Conservation (phyloP, 1,140 invertebrate genomes). For the Amyelois transitella region DNA sequence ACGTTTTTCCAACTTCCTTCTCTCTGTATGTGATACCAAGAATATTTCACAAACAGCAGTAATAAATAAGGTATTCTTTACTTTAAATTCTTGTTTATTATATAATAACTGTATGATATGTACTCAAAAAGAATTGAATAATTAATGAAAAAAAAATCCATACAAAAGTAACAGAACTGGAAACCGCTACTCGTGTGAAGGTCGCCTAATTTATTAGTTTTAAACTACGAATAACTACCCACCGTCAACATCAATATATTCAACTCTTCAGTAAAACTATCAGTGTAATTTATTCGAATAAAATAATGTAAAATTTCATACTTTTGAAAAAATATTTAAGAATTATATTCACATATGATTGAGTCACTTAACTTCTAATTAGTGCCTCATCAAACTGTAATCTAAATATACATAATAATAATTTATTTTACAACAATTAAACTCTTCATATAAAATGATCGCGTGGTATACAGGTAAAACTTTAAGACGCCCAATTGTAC, state of each 20-base stretch:
- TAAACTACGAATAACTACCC: conserved; percentile 19
- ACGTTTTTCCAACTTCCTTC: no score
- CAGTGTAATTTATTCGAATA: conserved; percentile 5
- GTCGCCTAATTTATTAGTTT: conserved; percentile 17
- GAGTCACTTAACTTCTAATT: conserved; percentile 13
- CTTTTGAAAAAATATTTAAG: conserved; percentile 10
- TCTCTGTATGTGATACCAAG: no score
- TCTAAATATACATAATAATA: conserved; percentile 8
- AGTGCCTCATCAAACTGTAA: conserved; percentile 14
- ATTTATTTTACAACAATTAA: conserved; percentile 11
- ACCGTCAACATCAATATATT: conserved; percentile 11
- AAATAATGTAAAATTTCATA: conserved; percentile 9
- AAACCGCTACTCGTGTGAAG: neutral
- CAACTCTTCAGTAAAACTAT: conserved; percentile 5
- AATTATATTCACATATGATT: conserved; percentile 2
- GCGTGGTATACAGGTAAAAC: neutral
- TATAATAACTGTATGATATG: no score
- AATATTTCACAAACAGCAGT: no score
- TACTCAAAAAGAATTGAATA: no score
- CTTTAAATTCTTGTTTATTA: no score
- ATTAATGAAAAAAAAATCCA: neutral
- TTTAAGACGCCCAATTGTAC: neutral
- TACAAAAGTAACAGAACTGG: no score
- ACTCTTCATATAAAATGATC: conserved; percentile 4
- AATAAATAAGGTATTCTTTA: no score